phyloP scores from a whole-genome alignment of 2,797 vertebrate species.

The Scomberomorus guttatus region DNA sequence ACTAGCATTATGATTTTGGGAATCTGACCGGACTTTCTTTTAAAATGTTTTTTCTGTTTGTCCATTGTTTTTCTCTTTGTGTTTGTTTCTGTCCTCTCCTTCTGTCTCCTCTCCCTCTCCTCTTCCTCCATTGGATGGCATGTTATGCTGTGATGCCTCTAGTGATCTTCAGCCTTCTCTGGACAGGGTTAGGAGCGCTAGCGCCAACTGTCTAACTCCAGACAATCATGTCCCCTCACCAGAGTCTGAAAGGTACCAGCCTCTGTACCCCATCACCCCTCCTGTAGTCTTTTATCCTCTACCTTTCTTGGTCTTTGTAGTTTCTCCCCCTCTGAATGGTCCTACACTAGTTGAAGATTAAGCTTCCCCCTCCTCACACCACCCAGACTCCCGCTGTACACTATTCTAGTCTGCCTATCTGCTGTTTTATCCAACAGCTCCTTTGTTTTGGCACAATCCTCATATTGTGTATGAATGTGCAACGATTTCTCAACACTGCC shows the following conservation, averaged over 20 bases:
- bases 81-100: slow-evolving; percentile 76
- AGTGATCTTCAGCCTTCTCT: slow-evolving; percentile 99
- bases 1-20: slow-evolving; percentile 82
- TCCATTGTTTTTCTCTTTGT: slow-evolving; percentile 82
- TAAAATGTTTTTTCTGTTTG: slow-evolving; percentile 74
- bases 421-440: slow-evolving; percentile 13
- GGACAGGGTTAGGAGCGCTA: slow-evolving; percentile 99
- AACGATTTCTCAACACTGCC: slow-evolving; percentile 13
- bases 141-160: slow-evolving; percentile 92
- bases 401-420: neutral
- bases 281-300: slow-evolving; percentile 44
- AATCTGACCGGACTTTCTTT: slow-evolving; percentile 90
- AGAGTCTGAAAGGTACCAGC: slow-evolving; percentile 98
- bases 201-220: slow-evolving; percentile 99
- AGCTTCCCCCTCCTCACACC: neutral
- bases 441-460: slow-evolving; percentile 19
- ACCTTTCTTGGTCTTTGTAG: slow-evolving; percentile 42
- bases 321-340: slow-evolving; percentile 39
- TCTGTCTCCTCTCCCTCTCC: slow-evolving; percentile 85
- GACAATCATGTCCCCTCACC: slow-evolving; percentile 97
- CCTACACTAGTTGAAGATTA: slow-evolving; percentile 14
- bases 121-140: slow-evolving; percentile 94
- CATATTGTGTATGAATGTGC: slow-evolving; percentile 33
- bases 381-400: slow-evolving; percentile 3
- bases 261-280: slow-evolving; percentile 58